Evolutionary conservation across 1,140 invertebrate species (phyloP), one percentile per base, ranked within the genome.

Genomic region (Philotrypesis tridentata): DNA sequence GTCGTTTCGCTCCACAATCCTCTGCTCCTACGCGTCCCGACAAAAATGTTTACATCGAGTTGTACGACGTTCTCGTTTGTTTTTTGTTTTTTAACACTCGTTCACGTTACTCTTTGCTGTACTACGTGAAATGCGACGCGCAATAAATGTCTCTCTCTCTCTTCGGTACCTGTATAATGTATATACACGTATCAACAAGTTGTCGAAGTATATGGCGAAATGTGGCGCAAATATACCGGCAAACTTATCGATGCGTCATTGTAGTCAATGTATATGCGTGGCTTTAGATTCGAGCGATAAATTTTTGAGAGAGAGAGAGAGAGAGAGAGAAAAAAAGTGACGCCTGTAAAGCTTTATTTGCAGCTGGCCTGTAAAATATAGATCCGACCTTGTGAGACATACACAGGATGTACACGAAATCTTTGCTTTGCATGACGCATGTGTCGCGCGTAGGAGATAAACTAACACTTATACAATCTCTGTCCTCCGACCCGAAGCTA

Each of bases 401-500:
- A 61, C 60, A n/a, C n/a, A n/a, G n/a, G 61, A 65, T 12, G 12
- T 4, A 73, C 12, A 23, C n/a, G 37, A 8, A 43, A 72, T 14
- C 40, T 74, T 74, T 60, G 55, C 37, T 82, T 82, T 77, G 80
- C 80, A 82, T 76, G 80, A 68, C 25, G 80, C 75, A 82, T 78
- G 80, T 63, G n/a, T n/a, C n/a, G n/a, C n/a, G n/a, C 48, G 33
- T 40, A 63, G 25, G 27, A 79, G 68, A 71, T 14, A n/a, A 40
- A 43, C 31, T 63, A 77, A 77, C 43, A 77, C n/a, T n/a, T n/a
- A 67, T 25, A 27, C n/a, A 23, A 21, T 72, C 27, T 77, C 48
- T 21, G 14, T 55, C 21, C 8, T 14, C 17, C 17, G 40, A 43
- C 40, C 12, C 40, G 12, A 43, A 43, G 40, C 40, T 43, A 55